Percentiles rank a stretch among this genome's conserved stretches.
phyloP scores from a whole-genome alignment of 2,113 vertebrate species.

The Phalacrocorax aristotelis region DNA sequence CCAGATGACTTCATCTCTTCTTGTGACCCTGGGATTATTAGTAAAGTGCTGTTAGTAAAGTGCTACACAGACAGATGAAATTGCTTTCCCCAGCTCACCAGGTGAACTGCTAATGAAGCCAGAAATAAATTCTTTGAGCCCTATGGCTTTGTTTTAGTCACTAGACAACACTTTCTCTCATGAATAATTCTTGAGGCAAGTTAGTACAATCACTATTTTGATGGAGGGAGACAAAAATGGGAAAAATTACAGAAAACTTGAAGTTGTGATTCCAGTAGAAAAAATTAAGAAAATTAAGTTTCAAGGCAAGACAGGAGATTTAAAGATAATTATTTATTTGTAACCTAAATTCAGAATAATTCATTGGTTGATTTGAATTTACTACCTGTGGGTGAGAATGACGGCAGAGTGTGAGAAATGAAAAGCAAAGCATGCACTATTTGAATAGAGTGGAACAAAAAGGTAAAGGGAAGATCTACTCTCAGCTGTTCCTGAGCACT shows the following conservation, averaged over 20 bases:
- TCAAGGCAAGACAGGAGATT: not conserved
- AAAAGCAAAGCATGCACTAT: not conserved
- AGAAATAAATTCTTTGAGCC: not conserved
- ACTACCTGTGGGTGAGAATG: not conserved
- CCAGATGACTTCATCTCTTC: not conserved
- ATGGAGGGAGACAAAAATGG: not conserved
- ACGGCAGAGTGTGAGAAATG: not conserved
- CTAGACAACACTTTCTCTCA: not conserved
- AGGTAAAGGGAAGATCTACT: not conserved
- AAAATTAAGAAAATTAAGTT: not conserved
- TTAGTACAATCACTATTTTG: not conserved
- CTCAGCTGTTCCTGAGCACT: not conserved
- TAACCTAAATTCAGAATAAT: not conserved
- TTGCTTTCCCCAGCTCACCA: not conserved
- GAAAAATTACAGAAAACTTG: not conserved
- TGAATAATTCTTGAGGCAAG: not conserved
- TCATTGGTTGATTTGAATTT: not conserved
- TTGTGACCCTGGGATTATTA: not conserved
- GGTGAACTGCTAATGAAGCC: not conserved
- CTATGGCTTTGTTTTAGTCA: not conserved
- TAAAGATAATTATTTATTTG: not conserved
- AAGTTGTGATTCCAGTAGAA: not conserved
- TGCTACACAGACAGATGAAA: not conserved
- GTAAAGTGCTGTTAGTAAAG: not conserved
- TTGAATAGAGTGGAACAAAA: not conserved